A percentile compares a stretch with the other conserved stretches of the same genome.
These are phyloP conservation scores for Eilema depressum DNA, from an alignment of 2,888 invertebrate species.

Conservation along the genomic window DNA sequence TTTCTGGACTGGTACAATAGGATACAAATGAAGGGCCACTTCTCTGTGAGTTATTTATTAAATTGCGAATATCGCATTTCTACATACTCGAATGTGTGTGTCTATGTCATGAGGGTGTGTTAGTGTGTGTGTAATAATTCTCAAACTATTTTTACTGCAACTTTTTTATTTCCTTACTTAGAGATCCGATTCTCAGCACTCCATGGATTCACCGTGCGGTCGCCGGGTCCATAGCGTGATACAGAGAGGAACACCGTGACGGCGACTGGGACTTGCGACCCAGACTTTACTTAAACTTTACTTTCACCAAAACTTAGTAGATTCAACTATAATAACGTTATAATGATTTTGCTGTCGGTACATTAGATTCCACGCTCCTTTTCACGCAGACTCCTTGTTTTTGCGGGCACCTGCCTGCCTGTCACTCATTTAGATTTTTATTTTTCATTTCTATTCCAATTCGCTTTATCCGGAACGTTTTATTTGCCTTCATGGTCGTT, in stretches of 20 bases:
- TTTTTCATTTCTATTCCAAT: constrained; percentile 51
- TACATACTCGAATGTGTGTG: neutral
- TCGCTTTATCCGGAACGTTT: constrained; percentile 38
- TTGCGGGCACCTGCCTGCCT: constrained; percentile 56
- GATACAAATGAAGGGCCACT: neutral
- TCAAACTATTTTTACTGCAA: neutral
- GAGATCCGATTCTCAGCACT: no score
- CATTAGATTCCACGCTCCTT: constrained; percentile 50
- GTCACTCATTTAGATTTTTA: constrained; percentile 56
- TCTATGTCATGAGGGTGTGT: no score
- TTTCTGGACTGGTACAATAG: no score
- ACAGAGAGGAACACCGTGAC: no score
- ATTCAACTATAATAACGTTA: neutral
- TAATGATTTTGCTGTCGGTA: constrained; percentile 28
- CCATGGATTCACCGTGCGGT: no score
- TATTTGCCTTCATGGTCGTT: constrained; percentile 36
- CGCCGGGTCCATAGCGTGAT: no score
- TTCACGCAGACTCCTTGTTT: constrained; percentile 53
- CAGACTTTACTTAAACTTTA: no score
- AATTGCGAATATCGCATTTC: neutral
- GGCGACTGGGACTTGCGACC: no score
- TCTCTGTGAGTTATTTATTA: neutral
- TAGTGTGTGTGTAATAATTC: no score
- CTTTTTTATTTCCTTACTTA: no score
- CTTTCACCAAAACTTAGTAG: neutral